Evolutionary conservation across 2,888 invertebrate species (phyloP), one percentile per base, ranked within the genome.

Genomic region (Hypena proboscidalis): DNA sequence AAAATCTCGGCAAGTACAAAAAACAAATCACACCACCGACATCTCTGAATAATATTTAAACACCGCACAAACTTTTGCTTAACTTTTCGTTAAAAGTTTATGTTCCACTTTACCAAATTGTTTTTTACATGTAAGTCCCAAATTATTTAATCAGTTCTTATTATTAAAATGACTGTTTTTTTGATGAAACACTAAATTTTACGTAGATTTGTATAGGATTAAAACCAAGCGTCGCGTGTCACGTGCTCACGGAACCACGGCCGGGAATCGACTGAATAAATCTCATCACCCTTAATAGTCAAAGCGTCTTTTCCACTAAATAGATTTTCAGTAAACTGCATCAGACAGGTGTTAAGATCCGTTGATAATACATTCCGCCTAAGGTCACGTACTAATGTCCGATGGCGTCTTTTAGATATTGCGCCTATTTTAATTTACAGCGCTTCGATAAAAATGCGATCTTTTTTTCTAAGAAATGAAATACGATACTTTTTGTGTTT

Each of bases 241-340:
- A 52, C 68, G 67, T 58, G 58, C 33, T 33, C 49, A 32, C 61
- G 25, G 50, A 40, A 43, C 54, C 58, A 57, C 66, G 67, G 33
- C 53, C 47, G 62, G 47, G 45, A 58, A 44, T 37, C 52, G 47
- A 66, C 66, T 66, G 57, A 59, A 33, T n/a, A n/a, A 14, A 29
- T 11, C 35, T 23, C n/a, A 19, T 31, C 22, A 27, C 41, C 46
- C 37, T 17, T 47, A 22, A 26, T 39, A 45, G 37, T 34, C 17
- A 33, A 44, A 52, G 43, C 40, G 14, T 37, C 31, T 38, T 39
- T n/a, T 44, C 32, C 29, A 49, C 30, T 13, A 36, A 48, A 43
- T 26, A 48, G 26, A 41, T 41, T n/a, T 45, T 25, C 13, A 37
- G n/a, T 44, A 35, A 48, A 63, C 40, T 67, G 50, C 55, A 63